phyloP scores from a whole-genome alignment of 2,113 vertebrate species.

The Gambusia affinis region DNA sequence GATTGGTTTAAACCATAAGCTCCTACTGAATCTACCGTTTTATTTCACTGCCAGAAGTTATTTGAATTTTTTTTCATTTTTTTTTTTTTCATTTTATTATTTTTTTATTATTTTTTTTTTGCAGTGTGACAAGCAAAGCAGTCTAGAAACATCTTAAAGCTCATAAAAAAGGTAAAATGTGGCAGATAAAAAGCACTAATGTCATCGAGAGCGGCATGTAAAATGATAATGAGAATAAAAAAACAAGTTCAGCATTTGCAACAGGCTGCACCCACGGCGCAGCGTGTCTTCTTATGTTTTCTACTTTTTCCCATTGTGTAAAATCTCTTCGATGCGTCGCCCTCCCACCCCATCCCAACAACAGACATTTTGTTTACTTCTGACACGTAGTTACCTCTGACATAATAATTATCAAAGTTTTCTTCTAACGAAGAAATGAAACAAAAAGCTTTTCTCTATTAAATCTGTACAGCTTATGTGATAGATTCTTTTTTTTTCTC shows the following conservation, averaged over 20 bases:
- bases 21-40: slow-evolving; percentile 87
- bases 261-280: slow-evolving; percentile 90
- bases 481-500: slow-evolving; percentile 78
- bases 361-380: slow-evolving; percentile 92
- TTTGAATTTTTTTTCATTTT: slow-evolving; percentile 34
- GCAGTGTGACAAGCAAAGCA: slow-evolving; percentile 97
- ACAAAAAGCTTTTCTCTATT: slow-evolving; percentile 86
- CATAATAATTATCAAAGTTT: slow-evolving; percentile 92
- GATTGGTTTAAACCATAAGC: slow-evolving; percentile 91
- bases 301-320: slow-evolving; percentile 82
- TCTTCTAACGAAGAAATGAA: slow-evolving; percentile 93
- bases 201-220: slow-evolving; percentile 89
- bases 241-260: slow-evolving; percentile 88
- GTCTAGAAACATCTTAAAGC: slow-evolving; percentile 97
- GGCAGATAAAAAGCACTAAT: slow-evolving; percentile 98
- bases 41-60: slow-evolving; percentile 67
- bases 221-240: slow-evolving; percentile 84
- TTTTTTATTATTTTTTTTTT: slow-evolving; percentile 70
- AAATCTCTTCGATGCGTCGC: slow-evolving; percentile 89
- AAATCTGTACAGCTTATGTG: slow-evolving; percentile 93
- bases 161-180: slow-evolving; percentile 96
- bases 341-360: slow-evolving; percentile 67
- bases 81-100: slow-evolving; percentile 63
- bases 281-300: slow-evolving; percentile 84
- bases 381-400: slow-evolving; percentile 86